Base-by-base conservation (phyloP, 2,888 invertebrate genomes). In the Catocala nupta region DNA sequence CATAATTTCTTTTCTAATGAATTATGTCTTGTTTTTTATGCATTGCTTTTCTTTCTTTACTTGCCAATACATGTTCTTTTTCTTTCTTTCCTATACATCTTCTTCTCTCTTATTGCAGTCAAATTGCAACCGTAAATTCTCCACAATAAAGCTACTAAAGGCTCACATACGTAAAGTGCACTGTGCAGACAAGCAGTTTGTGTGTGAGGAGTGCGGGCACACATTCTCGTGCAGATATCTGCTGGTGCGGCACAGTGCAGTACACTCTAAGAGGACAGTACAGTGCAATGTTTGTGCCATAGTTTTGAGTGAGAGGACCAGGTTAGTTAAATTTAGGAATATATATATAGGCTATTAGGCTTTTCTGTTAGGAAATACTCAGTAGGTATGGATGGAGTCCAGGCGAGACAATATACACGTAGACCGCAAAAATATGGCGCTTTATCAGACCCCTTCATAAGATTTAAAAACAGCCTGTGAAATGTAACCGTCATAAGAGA, bases 101-200 rank as follows among this genome's bases (percentile, higher is more conserved):
- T 25, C 13, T 7, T 51, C 10, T 4, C 7, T 13, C 9, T 63
- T 77, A 16, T 77, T 75, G 8, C 58, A 75, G 75, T 8, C 44
- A 0, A 57, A 64, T 36, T 75, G 75, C 6, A 36, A 16, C 2
- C 48, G 60, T 11, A 44, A 13, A 13, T 75, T 74, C 44, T 5
- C 54, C 1, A 53, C 63, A 2, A 68, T 10, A 9, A 64, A 57
- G 7, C 55, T 25, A 0, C 55, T 75, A 1, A 55, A 59, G 51
- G 65, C 75, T 0, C 75, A 75, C 44, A 61, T 77, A 42, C 65
- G 77, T 0, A 74, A 66, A 59, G 68, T 71, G 5, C 77, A 75
- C 47, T 74, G 77, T 7, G 68, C 71, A 0, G 63, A 77, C 6
- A 59, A 10, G 11, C 44, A 13, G 5, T 60, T n/a, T 7, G 56